Evolutionary conservation across 1,140 invertebrate genomes (phyloP), one percentile per base, ranked within the genome.

Genomic region (Drosophila hydei): DNA sequence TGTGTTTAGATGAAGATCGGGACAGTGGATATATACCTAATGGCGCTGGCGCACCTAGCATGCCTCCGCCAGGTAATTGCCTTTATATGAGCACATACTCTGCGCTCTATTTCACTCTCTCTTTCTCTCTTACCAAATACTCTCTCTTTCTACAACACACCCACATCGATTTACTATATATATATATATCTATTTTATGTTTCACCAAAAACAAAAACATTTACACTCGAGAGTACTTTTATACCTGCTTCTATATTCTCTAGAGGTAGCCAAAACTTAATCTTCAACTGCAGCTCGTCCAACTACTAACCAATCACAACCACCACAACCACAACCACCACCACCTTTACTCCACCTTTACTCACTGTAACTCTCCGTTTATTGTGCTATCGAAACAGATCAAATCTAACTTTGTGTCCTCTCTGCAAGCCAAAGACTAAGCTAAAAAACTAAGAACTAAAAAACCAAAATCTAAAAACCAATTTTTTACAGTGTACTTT

Each of bases 21-120:
- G 89, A 91, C 16, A 91, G 89, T 59, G 89, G 89, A 33, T 91
- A 80, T 51, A 84, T 91, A 77, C 89, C 89, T 1, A 91, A 91
- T 67, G 89, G 89, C 30, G 72, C 75, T 72, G 77, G 73, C 45
- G 79, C 59, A 47, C 89, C 89, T 42, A 90, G 69, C 48, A 85
- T 91, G 70, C 90, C 90, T 90, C 90, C 90, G 58, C 90, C 90
- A 91, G 90, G 90, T 91, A 91, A 91, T 75, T 90, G 52, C 38
- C 27, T 7, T 25, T 36, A 48, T 14, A 40, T 23, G 21, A n/a
- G 36, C 42, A 33, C 43, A 16, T 18, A 27, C 3, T 25, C 42
- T 14, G 21, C 51, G 54, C 54, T 69, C 25, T 69, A n/a, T 72
- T 25, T 83, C 47, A 52, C 51, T 79, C 48, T 67, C 59, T 77